A percentile compares a stretch with the other conserved stretches of the same genome.
Evolutionary conservation across 2,888 invertebrate species (phyloP).

Genomic region (Parelbella ahira): DNA sequence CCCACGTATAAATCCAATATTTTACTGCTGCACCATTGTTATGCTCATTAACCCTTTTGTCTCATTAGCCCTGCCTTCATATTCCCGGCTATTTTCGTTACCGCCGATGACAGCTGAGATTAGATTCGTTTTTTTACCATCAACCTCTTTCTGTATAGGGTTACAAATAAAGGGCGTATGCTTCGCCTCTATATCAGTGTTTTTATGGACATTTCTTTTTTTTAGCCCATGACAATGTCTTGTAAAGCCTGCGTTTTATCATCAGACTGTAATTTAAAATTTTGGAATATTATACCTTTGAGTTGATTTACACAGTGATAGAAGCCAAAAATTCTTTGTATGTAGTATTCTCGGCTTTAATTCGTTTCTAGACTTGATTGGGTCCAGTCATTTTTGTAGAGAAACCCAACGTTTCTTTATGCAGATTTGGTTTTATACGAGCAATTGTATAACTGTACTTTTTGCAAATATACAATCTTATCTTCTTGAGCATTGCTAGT

Average conservation of each 20-base stretch:
- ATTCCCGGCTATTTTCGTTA: conserved; percentile 63
- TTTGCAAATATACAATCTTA: too few species aligned
- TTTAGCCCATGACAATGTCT: conserved; percentile 34
- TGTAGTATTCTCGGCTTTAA: too few species aligned
- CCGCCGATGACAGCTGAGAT: conserved; percentile 69
- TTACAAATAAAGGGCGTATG: conserved; percentile 40
- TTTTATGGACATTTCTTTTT: conserved; percentile 36
- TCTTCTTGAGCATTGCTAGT: too few species aligned
- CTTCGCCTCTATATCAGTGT: conserved; percentile 36
- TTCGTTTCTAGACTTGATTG: too few species aligned
- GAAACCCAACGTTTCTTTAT: too few species aligned
- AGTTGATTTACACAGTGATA: conserved; percentile 17
- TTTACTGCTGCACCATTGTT: conserved; percentile 74
- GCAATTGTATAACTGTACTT: too few species aligned
- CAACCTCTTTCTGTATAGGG: conserved; percentile 41
- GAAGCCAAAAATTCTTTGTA: too few species aligned
- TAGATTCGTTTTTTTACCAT: conserved; percentile 54
- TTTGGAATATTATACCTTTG: conserved; percentile 6
- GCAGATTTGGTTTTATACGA: too few species aligned
- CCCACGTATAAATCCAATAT: conserved; percentile 73
- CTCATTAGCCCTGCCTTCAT: conserved; percentile 73
- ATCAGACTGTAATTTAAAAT: conserved; percentile 18
- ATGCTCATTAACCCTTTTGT: conserved; percentile 77
- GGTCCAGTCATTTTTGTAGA: too few species aligned
- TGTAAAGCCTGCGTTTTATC: conserved; percentile 28